Percentiles rank a stretch among this genome's conserved stretches.
Evolutionary conservation across 1,140 invertebrate genomes (phyloP).

Genomic region (Akabosia matsudoensis): DNA sequence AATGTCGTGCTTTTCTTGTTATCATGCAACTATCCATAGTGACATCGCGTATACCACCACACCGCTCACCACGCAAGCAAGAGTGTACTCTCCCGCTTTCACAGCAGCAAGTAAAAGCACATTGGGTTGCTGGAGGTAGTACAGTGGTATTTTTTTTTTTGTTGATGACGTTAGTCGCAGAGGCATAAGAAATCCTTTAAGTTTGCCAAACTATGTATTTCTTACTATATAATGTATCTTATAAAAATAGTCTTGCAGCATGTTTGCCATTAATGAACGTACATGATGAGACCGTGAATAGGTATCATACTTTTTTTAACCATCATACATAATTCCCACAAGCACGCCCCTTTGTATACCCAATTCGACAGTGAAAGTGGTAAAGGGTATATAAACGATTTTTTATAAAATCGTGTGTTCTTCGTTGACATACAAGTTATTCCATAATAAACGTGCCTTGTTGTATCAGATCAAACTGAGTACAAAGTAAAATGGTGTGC

Average conservation of each 20-base stretch:
- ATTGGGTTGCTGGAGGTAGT: neutral
- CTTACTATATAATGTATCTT: no score
- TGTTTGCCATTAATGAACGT: no score
- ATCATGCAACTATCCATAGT: neutral
- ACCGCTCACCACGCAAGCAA: neutral
- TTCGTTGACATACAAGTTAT: no score
- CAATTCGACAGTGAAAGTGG: no score
- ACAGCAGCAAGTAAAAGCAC: neutral
- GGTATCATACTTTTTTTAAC: no score
- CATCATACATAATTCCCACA: no score
- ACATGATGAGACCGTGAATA: no score
- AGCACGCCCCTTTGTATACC: no score
- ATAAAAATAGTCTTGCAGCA: no score
- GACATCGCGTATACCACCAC: neutral
- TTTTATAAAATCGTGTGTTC: no score
- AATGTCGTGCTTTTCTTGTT: neutral
- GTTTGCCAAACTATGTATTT: constrained; percentile 8
- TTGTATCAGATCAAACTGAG: neutral
- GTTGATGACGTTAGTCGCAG: constrained; percentile 22
- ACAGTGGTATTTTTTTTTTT: neutral
- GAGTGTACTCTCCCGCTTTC: constrained; percentile 3
- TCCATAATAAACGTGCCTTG: neutral
- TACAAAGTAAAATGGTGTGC: neutral
- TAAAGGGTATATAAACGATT: no score
- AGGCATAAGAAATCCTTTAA: constrained; percentile 15